Base-by-base conservation (phyloP, 2,113 vertebrate species). In the Gorsachius goisagi region DNA sequence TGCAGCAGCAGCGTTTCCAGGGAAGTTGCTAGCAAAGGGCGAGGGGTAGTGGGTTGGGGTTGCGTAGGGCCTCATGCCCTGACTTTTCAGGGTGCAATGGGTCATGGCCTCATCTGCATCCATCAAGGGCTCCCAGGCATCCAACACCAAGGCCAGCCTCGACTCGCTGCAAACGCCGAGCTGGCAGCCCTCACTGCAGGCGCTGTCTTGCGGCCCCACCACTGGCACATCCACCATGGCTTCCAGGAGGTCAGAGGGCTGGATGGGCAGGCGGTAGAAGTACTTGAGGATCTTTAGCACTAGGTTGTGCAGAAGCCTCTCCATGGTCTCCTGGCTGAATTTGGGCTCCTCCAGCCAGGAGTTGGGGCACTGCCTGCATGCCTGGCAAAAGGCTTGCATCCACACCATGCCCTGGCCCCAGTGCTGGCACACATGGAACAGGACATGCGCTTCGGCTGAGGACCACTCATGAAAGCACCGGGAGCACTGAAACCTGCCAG, bases 141-240 rank as follows among this genome's bases (percentile, higher is more conserved):
- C 35, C 2, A 1, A 5, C 0, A 3, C 44, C 0, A 0, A 30
- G 35, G 27, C 12, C 2, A 1, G 8, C 13, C 0, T 16, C 2
- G n/a, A 4, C 58, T 24, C 59, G n/a, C 41, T 94, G 93, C 95
- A 95, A 16, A 98, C 19, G 15, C 98, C 98, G 0, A 84, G 37
- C 30, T 45, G 93, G 86, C 99, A 99, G 77, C 96, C 99, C 90
- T 99, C 98, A 2, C 99, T 99, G 19, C 76, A 97, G 75, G 91
- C 92, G 1, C 88, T 55, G n/a, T 93, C 20, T 0, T 98, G 98
- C 0, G 93, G 95, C 76, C 97, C 80, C 1, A 3, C 22, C 33
- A n/a, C 75, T 0, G 0, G 33, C 1, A 1, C 23, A 0, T 94
- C 74, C n/a, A 97, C 92, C 6, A 96, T 47, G 2, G 79, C 95